These are phyloP conservation scores for Centruroides vittatus DNA, from an alignment of 1,140 invertebrate species.

Conservation along the genomic window DNA sequence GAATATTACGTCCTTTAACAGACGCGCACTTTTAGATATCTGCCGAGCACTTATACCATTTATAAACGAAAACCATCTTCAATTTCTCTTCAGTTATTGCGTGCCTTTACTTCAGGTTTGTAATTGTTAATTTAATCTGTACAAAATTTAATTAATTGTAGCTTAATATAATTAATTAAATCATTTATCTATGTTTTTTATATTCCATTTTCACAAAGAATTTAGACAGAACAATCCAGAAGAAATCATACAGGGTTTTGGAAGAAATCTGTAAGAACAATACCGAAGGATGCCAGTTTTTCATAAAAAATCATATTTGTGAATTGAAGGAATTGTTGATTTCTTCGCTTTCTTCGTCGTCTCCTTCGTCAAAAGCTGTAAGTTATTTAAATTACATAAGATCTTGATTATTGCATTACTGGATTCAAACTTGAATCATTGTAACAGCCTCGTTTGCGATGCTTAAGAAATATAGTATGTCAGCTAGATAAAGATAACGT, in stretches of 20 bases:
- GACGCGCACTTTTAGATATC: conserved; percentile 62
- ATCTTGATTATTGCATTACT: background rate
- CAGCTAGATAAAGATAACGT: conserved; percentile 26
- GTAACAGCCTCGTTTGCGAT: conserved; percentile 35
- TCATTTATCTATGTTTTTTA: conserved; percentile 6
- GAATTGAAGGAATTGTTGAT: conserved; percentile 52
- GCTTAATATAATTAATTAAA: no score
- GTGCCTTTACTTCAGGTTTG: conserved; percentile 24
- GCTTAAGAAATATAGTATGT: conserved; percentile 51
- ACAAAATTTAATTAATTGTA: conserved; percentile 6
- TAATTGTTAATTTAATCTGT: background rate
- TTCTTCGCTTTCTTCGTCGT: conserved; percentile 46
- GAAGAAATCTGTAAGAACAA: conserved; percentile 30
- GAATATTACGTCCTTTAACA: conserved; percentile 38
- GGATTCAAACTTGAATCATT: background rate
- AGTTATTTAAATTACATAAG: conserved; percentile 25
- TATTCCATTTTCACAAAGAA: conserved; percentile 10
- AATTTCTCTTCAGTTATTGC: conserved; percentile 24
- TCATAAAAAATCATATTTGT: conserved; percentile 48
- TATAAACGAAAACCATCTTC: conserved; percentile 35
- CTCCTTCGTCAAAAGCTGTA: conserved; percentile 60
- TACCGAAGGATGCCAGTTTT: conserved; percentile 41
- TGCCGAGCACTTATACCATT: conserved; percentile 52
- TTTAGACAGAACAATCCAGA: conserved; percentile 48
- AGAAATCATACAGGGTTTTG: conserved; percentile 55